Base-by-base conservation (phyloP, 2,797 vertebrate species). In the Malurus leucopterus region DNA sequence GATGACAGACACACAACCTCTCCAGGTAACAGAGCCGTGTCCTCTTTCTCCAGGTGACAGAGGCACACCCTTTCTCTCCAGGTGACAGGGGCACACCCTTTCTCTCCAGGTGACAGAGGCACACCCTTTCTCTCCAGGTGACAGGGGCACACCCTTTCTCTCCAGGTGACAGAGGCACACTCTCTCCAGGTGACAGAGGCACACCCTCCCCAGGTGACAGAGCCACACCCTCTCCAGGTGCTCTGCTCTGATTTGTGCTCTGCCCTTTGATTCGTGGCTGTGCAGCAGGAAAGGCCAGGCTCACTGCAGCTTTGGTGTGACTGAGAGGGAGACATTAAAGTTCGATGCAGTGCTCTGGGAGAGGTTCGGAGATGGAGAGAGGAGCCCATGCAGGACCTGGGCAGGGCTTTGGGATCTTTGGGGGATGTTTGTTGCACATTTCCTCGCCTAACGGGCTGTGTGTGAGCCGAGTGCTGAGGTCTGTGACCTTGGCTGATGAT, bases 271-370 rank as follows among this genome's bases (percentile, higher is more conserved):
- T 86, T 78, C 20, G 49, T 53, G 74, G 76, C 65, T 83, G 82
- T 76, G 80, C 77, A 79, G 85, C 88, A 90, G n/a, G 81, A 89
- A 76, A 83, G 81, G 91, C 86, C 92, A 54, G 79, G 79, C 91
- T 80, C 82, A 29, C 46, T 73, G 40, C 91, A 89, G 92, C 90
- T 91, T 84, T 41, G 46, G 76, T 89, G 90, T 19, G 72, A 53
- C 86, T 36, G 82, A 83, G 83, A 88, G 84, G 23, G 69, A 59
- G 92, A 88, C 20, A 71, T 92, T 91, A 84, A 93, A 91, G 83
- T 89, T 94, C 86, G 92, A 87, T 92, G 93, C 79, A 55, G 81
- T 15, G 47, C 87, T 85, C 92, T 57, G 82, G 86, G 89, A 95
- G 91, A 79, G 15, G 11, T 84, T 79, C 73, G 2, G 49, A 58